These are phyloP conservation scores for Drepana falcataria DNA, from an alignment of 2,888 invertebrate species.

Conservation along the genomic window DNA sequence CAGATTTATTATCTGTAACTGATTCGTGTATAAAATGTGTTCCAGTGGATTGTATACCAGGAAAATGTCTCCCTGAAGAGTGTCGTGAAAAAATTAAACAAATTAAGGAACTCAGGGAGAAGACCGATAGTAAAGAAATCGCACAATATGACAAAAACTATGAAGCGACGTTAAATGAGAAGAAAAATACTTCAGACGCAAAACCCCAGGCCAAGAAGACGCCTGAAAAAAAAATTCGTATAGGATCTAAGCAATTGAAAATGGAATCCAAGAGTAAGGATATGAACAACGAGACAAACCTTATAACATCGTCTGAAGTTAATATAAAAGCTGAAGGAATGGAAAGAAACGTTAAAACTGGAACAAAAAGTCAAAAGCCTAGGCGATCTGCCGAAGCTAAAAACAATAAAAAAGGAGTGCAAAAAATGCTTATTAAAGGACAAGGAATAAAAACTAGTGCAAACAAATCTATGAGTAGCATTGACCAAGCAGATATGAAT, in stretches of 20 bases:
- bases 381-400: neutral
- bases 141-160: too few relatives aligned
- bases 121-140: neutral
- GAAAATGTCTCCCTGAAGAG: neutral
- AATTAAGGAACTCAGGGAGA: neutral
- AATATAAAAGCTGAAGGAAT: neutral
- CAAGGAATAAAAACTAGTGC: slow-evolving; percentile 3
- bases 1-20: neutral
- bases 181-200: neutral
- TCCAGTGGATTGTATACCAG: neutral
- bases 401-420: neutral
- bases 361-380: neutral
- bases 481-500: neutral
- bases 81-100: neutral
- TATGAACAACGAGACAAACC: neutral
- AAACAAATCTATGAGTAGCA: slow-evolving; percentile 1
- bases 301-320: neutral
- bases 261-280: neutral
- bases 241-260: neutral
- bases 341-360: neutral
- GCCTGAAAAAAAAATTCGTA: neutral
- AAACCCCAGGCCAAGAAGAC: neutral
- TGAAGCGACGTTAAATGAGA: neutral
- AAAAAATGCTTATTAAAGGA: neutral
- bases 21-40: neutral